phyloP scores from a whole-genome alignment of 1,140 invertebrate genomes.

The Zaprionus vittiger region DNA sequence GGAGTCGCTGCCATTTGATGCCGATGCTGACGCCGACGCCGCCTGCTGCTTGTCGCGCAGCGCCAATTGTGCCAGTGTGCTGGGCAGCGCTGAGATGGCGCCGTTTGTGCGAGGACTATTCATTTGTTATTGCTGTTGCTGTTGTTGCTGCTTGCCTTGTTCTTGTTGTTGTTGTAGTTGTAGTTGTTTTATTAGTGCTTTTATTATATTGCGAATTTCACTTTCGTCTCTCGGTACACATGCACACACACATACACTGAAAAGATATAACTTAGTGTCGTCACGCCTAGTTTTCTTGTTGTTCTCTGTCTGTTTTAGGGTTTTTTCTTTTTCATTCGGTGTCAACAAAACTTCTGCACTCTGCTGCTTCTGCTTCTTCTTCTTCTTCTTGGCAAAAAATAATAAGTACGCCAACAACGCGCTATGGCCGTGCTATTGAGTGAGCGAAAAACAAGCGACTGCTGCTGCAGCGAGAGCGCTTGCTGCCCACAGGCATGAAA shows the following conservation, averaged over 20 bases:
- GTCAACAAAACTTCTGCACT: conserved; percentile 56
- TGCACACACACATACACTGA: conserved; percentile 26
- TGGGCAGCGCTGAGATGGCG: conserved; percentile 79
- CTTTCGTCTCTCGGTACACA: conserved; percentile 32
- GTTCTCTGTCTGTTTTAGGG: conserved; percentile 33
- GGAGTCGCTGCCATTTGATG: conserved; percentile 63
- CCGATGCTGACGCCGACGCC: conserved; percentile 60
- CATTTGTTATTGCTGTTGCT: conserved; percentile 59
- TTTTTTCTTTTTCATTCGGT: conserved; percentile 70
- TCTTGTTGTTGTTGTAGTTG: not conserved
- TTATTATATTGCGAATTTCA: conserved; percentile 31
- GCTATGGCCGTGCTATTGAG: conserved; percentile 58
- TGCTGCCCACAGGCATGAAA: conserved; percentile 47
- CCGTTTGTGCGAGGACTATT: conserved; percentile 83
- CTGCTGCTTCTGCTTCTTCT: conserved; percentile 43
- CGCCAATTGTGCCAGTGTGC: conserved; percentile 79
- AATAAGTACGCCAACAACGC: conserved; percentile 59
- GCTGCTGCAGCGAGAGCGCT: conserved; percentile 50
- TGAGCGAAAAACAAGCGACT: conserved; percentile 61
- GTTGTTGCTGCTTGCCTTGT: conserved; percentile 8
- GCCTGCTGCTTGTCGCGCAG: conserved; percentile 80
- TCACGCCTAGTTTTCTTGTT: conserved; percentile 77
- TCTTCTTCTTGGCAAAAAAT: conserved; percentile 52
- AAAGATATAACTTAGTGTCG: conserved; percentile 35
- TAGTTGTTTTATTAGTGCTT: conserved; percentile 26